phyloP scores from a whole-genome alignment of 2,888 invertebrate species.

The Zeuzera pyrina region DNA sequence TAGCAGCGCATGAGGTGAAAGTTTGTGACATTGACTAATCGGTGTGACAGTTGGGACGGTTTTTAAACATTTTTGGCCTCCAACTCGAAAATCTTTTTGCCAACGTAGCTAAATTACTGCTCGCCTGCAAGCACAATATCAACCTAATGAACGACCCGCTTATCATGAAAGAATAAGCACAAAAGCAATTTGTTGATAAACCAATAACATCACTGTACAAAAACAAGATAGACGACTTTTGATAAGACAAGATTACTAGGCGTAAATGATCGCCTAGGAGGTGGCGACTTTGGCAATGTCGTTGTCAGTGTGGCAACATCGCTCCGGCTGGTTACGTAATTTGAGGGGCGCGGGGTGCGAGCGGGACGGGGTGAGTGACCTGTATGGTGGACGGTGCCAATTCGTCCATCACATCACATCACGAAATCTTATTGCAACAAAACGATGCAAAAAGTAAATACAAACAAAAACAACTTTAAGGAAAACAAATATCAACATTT shows the following conservation, averaged over 20 bases:
- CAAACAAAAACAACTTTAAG: too few species aligned
- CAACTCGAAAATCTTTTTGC: slow-evolving; percentile 8
- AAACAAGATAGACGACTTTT: slow-evolving; percentile 7
- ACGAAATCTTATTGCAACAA: slow-evolving; percentile 53
- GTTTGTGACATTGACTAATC: slow-evolving; percentile 56
- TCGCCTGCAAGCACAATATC: too few species aligned
- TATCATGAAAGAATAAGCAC: slow-evolving; percentile 5
- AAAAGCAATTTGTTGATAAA: slow-evolving; percentile 13
- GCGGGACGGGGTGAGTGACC: slow-evolving; percentile 52
- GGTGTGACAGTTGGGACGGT: slow-evolving; percentile 30
- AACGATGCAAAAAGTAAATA: neutral
- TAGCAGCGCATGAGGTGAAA: slow-evolving; percentile 53
- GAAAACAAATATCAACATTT: too few species aligned
- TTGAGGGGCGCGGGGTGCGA: slow-evolving; percentile 15
- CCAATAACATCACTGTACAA: slow-evolving; percentile 9
- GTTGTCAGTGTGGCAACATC: slow-evolving; percentile 54
- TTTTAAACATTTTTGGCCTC: slow-evolving; percentile 27
- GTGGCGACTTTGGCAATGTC: slow-evolving; percentile 53
- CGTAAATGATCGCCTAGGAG: slow-evolving; percentile 40
- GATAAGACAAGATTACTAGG: slow-evolving; percentile 36
- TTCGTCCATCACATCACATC: slow-evolving; percentile 63
- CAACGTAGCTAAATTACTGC: slow-evolving; percentile 17
- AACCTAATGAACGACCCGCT: slow-evolving; percentile 1
- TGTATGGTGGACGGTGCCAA: slow-evolving; percentile 63
- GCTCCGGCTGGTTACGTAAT: slow-evolving; percentile 27